Evolutionary conservation across 2,797 vertebrate species (phyloP).

Genomic region (Manis javanica): DNA sequence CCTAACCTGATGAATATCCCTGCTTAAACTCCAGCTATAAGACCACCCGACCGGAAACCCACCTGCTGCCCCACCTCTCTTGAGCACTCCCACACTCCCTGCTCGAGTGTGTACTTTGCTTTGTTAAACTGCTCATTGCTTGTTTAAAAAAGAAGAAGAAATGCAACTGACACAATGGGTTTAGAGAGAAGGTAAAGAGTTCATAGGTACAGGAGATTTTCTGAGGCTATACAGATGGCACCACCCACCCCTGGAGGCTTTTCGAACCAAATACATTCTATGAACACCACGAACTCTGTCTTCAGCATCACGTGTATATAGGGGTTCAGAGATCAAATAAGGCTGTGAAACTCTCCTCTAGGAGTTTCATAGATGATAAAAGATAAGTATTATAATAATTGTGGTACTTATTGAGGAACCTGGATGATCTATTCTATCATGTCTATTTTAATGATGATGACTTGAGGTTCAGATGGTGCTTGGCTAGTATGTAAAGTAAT

Average conservation of each 20-base stretch:
- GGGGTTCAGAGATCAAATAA: not conserved
- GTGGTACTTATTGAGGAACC: not conserved
- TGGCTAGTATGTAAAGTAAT: not conserved
- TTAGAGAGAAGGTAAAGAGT: not conserved
- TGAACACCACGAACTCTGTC: no score
- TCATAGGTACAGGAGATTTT: no score
- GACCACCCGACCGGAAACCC: no score
- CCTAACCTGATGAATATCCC: no score
- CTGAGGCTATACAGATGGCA: not conserved
- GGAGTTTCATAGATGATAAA: not conserved
- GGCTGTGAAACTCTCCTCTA: not conserved
- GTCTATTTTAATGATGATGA: not conserved
- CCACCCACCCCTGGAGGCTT: not conserved
- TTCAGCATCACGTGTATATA: not conserved
- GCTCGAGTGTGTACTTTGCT: no score
- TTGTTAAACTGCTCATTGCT: no score
- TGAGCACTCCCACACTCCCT: no score
- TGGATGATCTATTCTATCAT: not conserved
- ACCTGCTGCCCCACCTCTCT: no score
- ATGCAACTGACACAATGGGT: not conserved
- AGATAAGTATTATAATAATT: not conserved
- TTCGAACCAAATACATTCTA: not conserved
- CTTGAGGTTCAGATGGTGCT: not conserved
- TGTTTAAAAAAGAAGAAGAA: no score
- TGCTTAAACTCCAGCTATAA: no score